phyloP scores from a whole-genome alignment of 37 sponge, comb jelly and placozoan genomes.

The Diacarnus erythraeanus region DNA sequence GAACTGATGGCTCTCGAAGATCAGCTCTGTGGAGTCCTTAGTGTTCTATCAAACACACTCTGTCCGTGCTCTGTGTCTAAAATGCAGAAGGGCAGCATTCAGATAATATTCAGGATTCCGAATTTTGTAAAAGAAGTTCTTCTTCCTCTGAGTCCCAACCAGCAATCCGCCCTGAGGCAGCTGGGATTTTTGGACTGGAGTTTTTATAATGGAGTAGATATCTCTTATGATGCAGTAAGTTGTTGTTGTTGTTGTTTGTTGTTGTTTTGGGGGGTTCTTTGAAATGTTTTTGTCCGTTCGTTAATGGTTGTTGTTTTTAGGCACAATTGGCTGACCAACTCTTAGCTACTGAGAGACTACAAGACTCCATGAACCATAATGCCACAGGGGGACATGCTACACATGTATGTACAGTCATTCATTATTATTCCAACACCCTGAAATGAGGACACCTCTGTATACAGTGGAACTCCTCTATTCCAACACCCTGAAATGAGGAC shows the following conservation, averaged over 20 bases:
- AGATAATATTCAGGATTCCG: constrained; percentile 5
- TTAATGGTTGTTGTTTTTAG: too few species aligned
- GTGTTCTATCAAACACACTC: background rate
- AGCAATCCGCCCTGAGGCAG: constrained; percentile 1
- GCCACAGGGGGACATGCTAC: too few species aligned
- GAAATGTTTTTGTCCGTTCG: too few species aligned
- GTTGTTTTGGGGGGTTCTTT: too few species aligned
- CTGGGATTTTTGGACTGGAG: constrained; percentile 16
- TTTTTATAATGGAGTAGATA: background rate
- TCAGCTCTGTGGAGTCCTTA: background rate
- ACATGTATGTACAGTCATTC: too few species aligned
- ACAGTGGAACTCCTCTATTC: too few species aligned
- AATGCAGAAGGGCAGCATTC: background rate
- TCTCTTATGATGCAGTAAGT: constrained; percentile 4
- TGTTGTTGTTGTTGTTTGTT: too few species aligned
- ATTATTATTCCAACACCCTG: too few species aligned
- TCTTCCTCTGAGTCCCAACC: constrained; percentile 10
- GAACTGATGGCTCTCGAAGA: background rate
- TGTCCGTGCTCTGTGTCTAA: background rate
- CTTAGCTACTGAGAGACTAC: background rate
- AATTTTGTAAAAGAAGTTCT: constrained; percentile 12
- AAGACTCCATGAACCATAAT: background rate
- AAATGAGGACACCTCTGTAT: too few species aligned
- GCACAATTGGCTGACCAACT: constrained; percentile 3
- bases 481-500: too few species aligned